Conservation (phyloP, 1,140 invertebrate species). For the Drosophila littoralis region DNA sequence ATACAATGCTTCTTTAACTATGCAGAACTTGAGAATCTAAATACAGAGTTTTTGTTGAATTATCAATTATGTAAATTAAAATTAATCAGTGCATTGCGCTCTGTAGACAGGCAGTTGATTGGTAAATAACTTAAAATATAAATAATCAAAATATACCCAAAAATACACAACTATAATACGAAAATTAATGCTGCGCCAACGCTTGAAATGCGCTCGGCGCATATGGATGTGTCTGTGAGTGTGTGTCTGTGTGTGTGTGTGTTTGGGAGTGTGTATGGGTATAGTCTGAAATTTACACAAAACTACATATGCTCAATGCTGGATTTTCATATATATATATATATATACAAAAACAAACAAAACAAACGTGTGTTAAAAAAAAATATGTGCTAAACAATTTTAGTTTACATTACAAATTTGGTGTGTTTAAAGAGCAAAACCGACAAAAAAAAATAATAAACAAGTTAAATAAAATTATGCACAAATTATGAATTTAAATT, state of each 20-base stretch:
- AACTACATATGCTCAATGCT: conserved; percentile 58
- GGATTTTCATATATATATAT: conserved; percentile 51
- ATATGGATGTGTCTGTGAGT: neutral
- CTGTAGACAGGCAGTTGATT: conserved; percentile 76
- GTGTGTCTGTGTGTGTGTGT: neutral
- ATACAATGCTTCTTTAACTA: neutral
- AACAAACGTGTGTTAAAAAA: conserved; percentile 35
- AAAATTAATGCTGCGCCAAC: conserved; percentile 35
- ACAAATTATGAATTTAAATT: conserved; percentile 56
- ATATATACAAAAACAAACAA: conserved; percentile 65
- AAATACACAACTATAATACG: conserved; percentile 44
- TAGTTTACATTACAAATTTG: conserved; percentile 7
- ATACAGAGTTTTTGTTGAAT: conserved; percentile 47
- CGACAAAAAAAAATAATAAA: conserved; percentile 51
- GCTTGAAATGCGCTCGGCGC: conserved; percentile 65
- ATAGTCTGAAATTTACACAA: conserved; percentile 53
- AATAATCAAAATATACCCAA: conserved; percentile 41
- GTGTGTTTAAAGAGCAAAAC: conserved; percentile 38
- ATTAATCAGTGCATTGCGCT: conserved; percentile 83
- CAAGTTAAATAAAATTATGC: conserved; percentile 3
- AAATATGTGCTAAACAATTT: conserved; percentile 22
- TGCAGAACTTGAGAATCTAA: conserved; percentile 64
- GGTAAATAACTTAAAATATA: conserved; percentile 62
- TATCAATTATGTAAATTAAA: conserved; percentile 71
- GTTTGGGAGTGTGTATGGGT: neutral